Evolutionary conservation across 2,113 vertebrate genomes (phyloP), one percentile per base, ranked within the genome.

Genomic region (Microtus oregoni): DNA sequence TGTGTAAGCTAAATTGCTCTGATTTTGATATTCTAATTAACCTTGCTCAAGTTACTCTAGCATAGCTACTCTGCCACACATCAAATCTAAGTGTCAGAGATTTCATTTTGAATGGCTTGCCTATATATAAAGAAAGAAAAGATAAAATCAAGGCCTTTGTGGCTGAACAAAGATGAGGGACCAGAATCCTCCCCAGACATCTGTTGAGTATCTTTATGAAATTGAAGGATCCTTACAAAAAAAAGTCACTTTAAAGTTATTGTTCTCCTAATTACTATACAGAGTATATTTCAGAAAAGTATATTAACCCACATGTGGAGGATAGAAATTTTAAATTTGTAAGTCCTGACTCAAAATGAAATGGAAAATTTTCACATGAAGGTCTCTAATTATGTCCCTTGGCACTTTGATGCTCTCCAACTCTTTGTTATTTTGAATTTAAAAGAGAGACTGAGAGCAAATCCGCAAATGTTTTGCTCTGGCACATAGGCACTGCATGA

Each of bases 291-390:
- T 63, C 26, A 67, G 70, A 94, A 91, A 72, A 90, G 30, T 68
- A 2, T 86, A 68, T 91, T 90, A 61, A 73, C 14, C 44, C 3
- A 4, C 24, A 15, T 83, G 0, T 91, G 41, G 12, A 20, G 24
- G 26, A 50, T 87, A 63, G 90, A 92, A n/a, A 76, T 90, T 35
- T 70, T 89, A 91, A 87, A 93, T 70, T 70, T 65, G 19, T 86
- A 72, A 47, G 58, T 95, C 44, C 78, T 96, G 65, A 88, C 17
- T 96, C 70, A 75, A 93, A 97, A 68, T 67, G 44, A 65, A 91
- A 70, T 28, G 38, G 24, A 22, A 72, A 76, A 55, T 76, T 79
- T 94, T 30, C 78, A 44, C 50, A 85, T 75, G 67, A 89, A 72
- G 90, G 17, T 75, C 90, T 93, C 44, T 94, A 94, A 86, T 89